A percentile compares a stretch with the other conserved stretches of the same genome.
Evolutionary conservation across 2,113 vertebrate species (phyloP).

Genomic region (Thunnus thynnus): DNA sequence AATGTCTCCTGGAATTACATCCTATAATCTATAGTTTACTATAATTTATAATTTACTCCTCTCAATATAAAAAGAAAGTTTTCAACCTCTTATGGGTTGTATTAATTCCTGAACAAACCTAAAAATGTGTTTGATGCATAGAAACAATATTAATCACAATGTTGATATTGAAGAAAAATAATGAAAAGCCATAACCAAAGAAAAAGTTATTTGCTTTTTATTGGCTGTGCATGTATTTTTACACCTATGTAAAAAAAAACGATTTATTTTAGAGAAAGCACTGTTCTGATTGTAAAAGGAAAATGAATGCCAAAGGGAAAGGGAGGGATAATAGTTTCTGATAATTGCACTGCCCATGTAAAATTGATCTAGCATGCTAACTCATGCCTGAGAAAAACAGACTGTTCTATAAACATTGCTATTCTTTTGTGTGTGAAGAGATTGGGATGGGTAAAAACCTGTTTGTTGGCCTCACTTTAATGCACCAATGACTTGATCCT

Average conservation of each 20-base stretch:
- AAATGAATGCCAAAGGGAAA: constrained; percentile 17
- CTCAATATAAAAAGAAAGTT: neutral
- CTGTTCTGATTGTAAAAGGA: constrained; percentile 3
- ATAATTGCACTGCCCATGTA: constrained; percentile 27
- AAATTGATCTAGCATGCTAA: constrained; percentile 22
- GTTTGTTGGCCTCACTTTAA: no score
- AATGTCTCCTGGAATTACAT: no score
- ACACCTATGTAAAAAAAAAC: neutral
- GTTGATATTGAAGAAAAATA: neutral
- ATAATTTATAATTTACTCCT: no score
- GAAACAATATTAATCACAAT: neutral
- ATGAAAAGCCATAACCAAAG: constrained; percentile 4
- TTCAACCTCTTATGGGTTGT: no score
- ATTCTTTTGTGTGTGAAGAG: constrained; percentile 9
- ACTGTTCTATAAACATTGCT: constrained; percentile 1
- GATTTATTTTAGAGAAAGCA: neutral
- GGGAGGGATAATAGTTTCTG: constrained; percentile 8
- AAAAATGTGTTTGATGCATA: neutral
- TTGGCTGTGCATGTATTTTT: neutral
- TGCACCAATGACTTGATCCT: no score
- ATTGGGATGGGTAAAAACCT: neutral
- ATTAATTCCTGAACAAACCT: neutral
- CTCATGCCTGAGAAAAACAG: constrained; percentile 11
- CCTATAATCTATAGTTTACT: no score
- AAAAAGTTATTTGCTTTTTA: neutral